Evolutionary conservation across 2,113 vertebrate genomes (phyloP), one percentile per base, ranked within the genome.

Genomic region (Ariopsis seemanni): DNA sequence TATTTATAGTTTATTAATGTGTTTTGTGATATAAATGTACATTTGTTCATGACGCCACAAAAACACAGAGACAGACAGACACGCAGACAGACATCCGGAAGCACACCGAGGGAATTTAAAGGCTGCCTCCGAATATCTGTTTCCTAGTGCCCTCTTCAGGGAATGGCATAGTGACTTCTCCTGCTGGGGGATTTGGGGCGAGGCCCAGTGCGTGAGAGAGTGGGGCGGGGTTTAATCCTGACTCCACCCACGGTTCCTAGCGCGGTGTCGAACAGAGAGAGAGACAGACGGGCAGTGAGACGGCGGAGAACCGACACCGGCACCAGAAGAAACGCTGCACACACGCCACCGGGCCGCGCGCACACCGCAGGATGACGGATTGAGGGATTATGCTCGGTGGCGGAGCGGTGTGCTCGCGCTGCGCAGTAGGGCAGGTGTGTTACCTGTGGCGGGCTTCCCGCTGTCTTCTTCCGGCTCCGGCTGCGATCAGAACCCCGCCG

Each of bases 371-470:
- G 79, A 81, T 42, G 78, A 11, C 25, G 52, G 52, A 9, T 8
- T n/a, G 27, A 34, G 79, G 53, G 78, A 80, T 81, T 60, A 81
- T 81, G 79, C 30, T 42, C 57, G 57, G n/a, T 22, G 55, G 55
- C 5, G 57, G 27, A 81, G 8, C n/a, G 78, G n/a, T 34, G 55
- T 22, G 79, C 18, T 34, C 55, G 79, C 55, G 79, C 79, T 60
- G 79, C 79, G 55, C 79, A 60, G n/a, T 60, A 5, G 57, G 79
- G 60, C 79, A 81, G 79, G 79, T 81, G 79, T 60, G 79, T 81
- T 60, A 81, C 79, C 79, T 81, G 79, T 81, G 79, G 79, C 27
- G 57, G 79, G 30, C 18, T 81, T 60, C 30, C 57, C 79, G 79
- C 79, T 81, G 11, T 12, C 30, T 60, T 2, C 57, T 60, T 81